Evolutionary conservation across 2,888 invertebrate genomes (phyloP), one percentile per base, ranked within the genome.

Genomic region (Unio pictorum): DNA sequence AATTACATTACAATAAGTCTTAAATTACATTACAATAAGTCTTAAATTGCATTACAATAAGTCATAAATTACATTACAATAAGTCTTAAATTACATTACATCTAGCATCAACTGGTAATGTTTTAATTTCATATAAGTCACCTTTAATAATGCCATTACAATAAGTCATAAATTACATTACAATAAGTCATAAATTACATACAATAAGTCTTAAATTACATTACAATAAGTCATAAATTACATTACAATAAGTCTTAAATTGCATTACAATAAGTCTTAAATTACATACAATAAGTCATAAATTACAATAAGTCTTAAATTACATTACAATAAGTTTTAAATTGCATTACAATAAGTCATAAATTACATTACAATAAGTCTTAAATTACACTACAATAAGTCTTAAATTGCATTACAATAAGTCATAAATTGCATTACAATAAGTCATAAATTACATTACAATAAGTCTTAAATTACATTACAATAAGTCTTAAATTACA

Each of bases 61-160:
- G 60, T 18, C 17, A 26, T 20, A 23, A 23, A 23, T 23, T 23
- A 23, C 23, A 23, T 23, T 23, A 23, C 23, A 23, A 23, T 23
- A 23, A 23, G 23, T 23, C 23, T 23, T 23, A 23, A 23, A 23
- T 23, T 23, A 0, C 30, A 28, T 17, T 60, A 15, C n/a, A 20
- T 88, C 91, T 98, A 68, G 96, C 96, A 18, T 95, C 95, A 79
- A 95, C 95, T 57, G 96, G 95, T 94, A 90, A 34, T 87, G 3
- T 63, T 64, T 59, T 55, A 28, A 63, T 28, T 20, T 34, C n/a
- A 62, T n/a, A 0, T 62, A 23, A 18, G 18, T 20, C 5, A 30
- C 20, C n/a, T 62, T 28, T 28, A 20, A 20, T 18, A 15, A 26
- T 23, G 30, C 8, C 30, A 28, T 17, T 60, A 15, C n/a, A 20